Evolutionary conservation across 1,140 invertebrate genomes (phyloP), one percentile per base, ranked within the genome.

Genomic region (Eumeta japonica): DNA sequence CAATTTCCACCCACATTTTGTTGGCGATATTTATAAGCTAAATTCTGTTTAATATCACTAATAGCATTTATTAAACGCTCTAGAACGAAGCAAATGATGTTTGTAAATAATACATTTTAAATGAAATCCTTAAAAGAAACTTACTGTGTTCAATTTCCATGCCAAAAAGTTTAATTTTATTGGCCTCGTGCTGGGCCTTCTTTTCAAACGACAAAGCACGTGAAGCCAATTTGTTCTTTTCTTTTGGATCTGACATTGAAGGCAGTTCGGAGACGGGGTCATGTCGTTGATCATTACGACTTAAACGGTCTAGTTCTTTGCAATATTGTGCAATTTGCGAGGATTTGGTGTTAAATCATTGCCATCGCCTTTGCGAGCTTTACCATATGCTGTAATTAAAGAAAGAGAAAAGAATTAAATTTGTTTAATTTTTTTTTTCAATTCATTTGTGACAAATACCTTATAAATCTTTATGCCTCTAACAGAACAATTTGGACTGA

Each of bases 161-260:
- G 16, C 94, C 95, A 68, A 85, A 89, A 2, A 97, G 76, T 78
- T 98, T 98, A 19, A 98, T 84, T 75, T 95, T 95, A 58, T 95
- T 94, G 2, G 92, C 92, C 72, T 94, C 92, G 63, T 95, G 92
- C 64, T 95, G 92, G 9, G 92, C 92, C 70, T 95, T 95, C 63
- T 94, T 95, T 78, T 95, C 95, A 43, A 95, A 75, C 35, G 94
- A 81, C 72, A 94, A 98, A 17, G 94, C 94, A 36, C 95, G 85
- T 0, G 94, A 97, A 3, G 95, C 94, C 15, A 97, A 76, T 77
- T 98, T 98, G 65, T 98, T 98, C 61, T 98, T 98, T 70, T 98
- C 94, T 66, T 93, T 94, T 2, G 90, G 89, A 45, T 93, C 79
- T 1, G 87, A 84, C 55, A 88, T 90, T 52, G 92, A 90, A 13